Evolutionary conservation across 53 echinoderm and acorn worm species (phyloP), one percentile per base, ranked within the genome.

Genomic region (Glandiceps talaboti): DNA sequence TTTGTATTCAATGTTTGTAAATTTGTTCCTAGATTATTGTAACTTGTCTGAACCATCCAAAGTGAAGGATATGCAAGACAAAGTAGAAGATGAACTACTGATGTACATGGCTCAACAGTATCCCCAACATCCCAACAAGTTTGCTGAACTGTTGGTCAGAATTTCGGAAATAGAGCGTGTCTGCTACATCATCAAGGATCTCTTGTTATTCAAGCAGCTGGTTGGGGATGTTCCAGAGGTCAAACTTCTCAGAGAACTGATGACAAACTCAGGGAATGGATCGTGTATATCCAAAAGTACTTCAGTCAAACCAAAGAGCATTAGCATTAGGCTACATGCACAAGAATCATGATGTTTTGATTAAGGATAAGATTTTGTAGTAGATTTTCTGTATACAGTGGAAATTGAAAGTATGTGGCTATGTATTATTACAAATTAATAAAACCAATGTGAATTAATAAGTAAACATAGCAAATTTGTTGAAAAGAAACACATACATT

Each of bases 11-110:
- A n/a, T n/a, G n/a, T n/a, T n/a, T n/a, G n/a, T n/a, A n/a, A n/a
- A n/a, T n/a, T n/a, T n/a, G n/a, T n/a, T n/a, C n/a, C n/a, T 20
- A 45, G 64, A 45, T 45, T 45, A 20, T 45, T 6, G 6, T 20
- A 20, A 20, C 20, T 20, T 45, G 64, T 45, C 64, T 45, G 20
- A 45, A 12, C 64, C 64, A 45, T 45, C 64, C 6, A 45, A 45
- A 45, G 82, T 94, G 26, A 33, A 75, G 20, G 75, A 83, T 25
- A 86, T 82, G 80, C 94, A 94, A 76, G 91, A 94, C 32, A 80
- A 79, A 33, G 85, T 91, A 30, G 89, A 94, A 74, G 91, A 89
- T 32, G 25, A 77, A 29, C 81, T 94, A 77, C 85, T 91, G 28
- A 77, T 81, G 29, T 84, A 87, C 27, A 79, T 91, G 33, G 75